These are phyloP conservation scores for Drosophila santomea DNA, from an alignment of 1,140 invertebrate genomes.

Conservation along the genomic window DNA sequence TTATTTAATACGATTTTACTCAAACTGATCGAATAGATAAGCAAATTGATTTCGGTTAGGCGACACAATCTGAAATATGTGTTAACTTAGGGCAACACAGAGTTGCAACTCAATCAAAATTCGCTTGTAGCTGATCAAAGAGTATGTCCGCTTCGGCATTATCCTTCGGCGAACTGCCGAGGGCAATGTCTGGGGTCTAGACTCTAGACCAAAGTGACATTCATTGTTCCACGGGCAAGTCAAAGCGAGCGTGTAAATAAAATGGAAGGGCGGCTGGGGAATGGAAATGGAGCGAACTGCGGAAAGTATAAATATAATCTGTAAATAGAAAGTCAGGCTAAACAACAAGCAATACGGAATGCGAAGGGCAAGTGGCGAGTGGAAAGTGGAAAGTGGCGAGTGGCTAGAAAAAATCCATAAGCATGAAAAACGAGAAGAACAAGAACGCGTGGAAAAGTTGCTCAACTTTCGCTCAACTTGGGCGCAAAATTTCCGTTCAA, in stretches of 20 bases:
- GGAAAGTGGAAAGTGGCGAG: constrained; percentile 28
- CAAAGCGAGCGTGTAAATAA: constrained; percentile 71
- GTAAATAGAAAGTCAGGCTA: constrained; percentile 34
- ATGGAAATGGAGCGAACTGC: neutral
- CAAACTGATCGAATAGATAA: too few species aligned
- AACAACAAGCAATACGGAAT: constrained; percentile 32
- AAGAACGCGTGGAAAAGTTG: constrained; percentile 25
- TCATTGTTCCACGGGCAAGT: constrained; percentile 63
- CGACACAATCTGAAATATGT: too few species aligned
- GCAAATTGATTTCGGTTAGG: too few species aligned
- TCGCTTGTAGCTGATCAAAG: neutral
- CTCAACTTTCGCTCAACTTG: constrained; percentile 50
- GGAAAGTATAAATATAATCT: constrained; percentile 51
- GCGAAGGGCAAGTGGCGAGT: constrained; percentile 27
- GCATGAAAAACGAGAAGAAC: constrained; percentile 31
- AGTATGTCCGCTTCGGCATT: neutral
- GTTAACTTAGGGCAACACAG: too few species aligned
- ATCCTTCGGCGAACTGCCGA: constrained; percentile 1
- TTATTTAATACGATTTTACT: too few species aligned
- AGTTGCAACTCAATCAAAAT: too few species aligned
- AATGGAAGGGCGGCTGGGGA: constrained; percentile 12
- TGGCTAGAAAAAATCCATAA: constrained; percentile 19
- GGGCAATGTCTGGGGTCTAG: constrained; percentile 71
- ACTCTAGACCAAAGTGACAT: constrained; percentile 74
- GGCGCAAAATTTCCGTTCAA: constrained; percentile 54